Percentiles rank a stretch among this genome's conserved stretches.
Conservation (phyloP, 2,113 vertebrate genomes). For the Stomatorhinus ivindoensis region DNA sequence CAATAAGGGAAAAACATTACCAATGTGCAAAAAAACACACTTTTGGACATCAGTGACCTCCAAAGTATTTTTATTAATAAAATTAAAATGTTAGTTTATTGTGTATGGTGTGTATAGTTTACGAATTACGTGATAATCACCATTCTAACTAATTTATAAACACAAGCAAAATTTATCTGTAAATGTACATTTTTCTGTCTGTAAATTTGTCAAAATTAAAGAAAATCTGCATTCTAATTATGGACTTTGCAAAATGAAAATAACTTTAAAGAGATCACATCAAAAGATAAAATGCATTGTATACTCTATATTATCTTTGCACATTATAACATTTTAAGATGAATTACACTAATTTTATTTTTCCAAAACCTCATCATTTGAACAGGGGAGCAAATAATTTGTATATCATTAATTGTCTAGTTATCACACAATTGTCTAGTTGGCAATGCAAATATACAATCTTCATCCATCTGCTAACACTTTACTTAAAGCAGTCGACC, state of each 20-base stretch:
- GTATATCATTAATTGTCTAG: neutral
- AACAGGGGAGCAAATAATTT: neutral
- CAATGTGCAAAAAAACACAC: neutral
- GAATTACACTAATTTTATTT: neutral
- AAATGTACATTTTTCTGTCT: neutral
- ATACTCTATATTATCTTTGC: neutral
- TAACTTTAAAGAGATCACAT: neutral
- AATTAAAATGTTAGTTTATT: neutral
- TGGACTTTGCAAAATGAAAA: neutral
- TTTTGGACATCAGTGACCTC: neutral
- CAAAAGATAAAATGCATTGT: neutral
- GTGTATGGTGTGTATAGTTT: neutral
- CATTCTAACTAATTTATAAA: neutral
- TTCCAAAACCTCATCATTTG: conserved; percentile 21
- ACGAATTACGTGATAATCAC: neutral
- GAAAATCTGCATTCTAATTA: neutral
- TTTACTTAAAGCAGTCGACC: too few relatives aligned
- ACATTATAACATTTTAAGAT: neutral
- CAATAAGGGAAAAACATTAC: neutral
- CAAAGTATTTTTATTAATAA: neutral
- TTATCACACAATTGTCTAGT: neutral
- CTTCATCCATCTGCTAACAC: too few relatives aligned
- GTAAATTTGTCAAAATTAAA: neutral
- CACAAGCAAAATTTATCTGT: neutral
- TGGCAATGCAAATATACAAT: neutral